phyloP scores from a whole-genome alignment of 2,888 invertebrate genomes.

The Strigamia crassipes region DNA sequence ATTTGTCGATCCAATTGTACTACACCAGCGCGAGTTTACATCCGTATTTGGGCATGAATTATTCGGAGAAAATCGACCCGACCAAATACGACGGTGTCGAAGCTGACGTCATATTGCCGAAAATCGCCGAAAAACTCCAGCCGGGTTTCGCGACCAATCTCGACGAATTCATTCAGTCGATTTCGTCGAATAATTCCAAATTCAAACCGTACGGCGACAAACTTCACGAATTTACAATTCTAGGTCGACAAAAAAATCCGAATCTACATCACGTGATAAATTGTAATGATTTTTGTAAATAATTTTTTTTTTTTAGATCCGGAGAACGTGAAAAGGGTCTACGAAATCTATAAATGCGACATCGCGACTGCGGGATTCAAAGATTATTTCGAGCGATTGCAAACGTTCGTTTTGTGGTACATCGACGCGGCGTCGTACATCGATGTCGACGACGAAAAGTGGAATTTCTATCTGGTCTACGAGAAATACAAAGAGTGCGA shows the following conservation, averaged over 20 bases:
- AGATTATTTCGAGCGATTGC: constrained; percentile 79
- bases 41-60: constrained; percentile 74
- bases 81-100: constrained; percentile 26
- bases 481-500: constrained; percentile 60
- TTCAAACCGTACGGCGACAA: constrained; percentile 38
- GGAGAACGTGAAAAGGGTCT: constrained; percentile 53
- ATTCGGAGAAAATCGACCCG: constrained; percentile 32
- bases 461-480: constrained; percentile 73
- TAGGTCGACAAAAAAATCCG: neutral
- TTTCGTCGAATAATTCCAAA: neutral
- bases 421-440: constrained; percentile 96
- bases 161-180: constrained; percentile 10
- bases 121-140: constrained; percentile 44
- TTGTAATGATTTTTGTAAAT: no score
- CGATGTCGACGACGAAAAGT: constrained; percentile 87
- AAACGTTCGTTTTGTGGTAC: constrained; percentile 91
- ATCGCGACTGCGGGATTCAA: constrained; percentile 72
- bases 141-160: constrained; percentile 33
- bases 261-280: no score
- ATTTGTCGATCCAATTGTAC: constrained; percentile 75
- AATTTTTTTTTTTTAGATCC: neutral
- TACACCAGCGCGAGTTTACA: constrained; percentile 81
- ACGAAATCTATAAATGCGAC: constrained; percentile 78
- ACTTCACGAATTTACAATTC: neutral
- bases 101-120: constrained; percentile 25